Evolutionary conservation across 2,113 vertebrate genomes (phyloP).

Genomic region (Phrynosoma blainvillii): DNA sequence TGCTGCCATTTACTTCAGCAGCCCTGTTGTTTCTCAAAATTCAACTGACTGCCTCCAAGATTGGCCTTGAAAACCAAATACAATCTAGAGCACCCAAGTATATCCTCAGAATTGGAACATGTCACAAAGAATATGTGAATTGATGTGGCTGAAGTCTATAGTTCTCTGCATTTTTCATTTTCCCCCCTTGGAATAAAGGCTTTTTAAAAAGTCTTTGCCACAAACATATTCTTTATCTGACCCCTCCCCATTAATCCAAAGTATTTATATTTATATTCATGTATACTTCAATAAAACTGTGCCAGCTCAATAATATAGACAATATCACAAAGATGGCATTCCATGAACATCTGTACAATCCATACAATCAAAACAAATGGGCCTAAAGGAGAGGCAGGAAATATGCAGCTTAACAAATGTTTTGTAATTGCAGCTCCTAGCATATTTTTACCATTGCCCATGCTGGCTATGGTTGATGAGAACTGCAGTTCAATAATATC

Average conservation of each 20-base stretch:
- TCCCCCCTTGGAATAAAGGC: background rate
- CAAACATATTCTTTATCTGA: background rate
- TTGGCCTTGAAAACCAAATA: slow-evolving; percentile 51
- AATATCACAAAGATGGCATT: background rate
- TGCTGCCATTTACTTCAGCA: slow-evolving; percentile 31
- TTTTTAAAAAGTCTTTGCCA: background rate
- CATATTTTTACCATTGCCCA: too few relatives aligned
- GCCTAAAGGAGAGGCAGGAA: too few relatives aligned
- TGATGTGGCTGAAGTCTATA: slow-evolving; percentile 32
- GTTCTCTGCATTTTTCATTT: slow-evolving; percentile 10
- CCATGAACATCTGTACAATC: background rate
- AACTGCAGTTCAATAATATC: too few relatives aligned
- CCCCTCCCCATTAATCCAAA: background rate
- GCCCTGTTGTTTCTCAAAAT: slow-evolving; percentile 17
- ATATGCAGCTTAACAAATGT: too few relatives aligned
- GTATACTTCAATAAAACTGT: background rate
- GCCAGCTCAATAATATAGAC: background rate
- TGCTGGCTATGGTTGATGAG: too few relatives aligned
- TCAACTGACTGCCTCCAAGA: slow-evolving; percentile 27
- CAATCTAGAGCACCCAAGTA: slow-evolving; percentile 39
- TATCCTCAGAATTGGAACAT: slow-evolving; percentile 34
- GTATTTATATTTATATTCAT: background rate
- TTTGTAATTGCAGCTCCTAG: too few relatives aligned
- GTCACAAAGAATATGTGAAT: slow-evolving; percentile 51
- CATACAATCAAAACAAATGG: too few relatives aligned